Base-by-base conservation (phyloP, 2,113 vertebrate genomes). In the Psilopsiagon aymara region DNA sequence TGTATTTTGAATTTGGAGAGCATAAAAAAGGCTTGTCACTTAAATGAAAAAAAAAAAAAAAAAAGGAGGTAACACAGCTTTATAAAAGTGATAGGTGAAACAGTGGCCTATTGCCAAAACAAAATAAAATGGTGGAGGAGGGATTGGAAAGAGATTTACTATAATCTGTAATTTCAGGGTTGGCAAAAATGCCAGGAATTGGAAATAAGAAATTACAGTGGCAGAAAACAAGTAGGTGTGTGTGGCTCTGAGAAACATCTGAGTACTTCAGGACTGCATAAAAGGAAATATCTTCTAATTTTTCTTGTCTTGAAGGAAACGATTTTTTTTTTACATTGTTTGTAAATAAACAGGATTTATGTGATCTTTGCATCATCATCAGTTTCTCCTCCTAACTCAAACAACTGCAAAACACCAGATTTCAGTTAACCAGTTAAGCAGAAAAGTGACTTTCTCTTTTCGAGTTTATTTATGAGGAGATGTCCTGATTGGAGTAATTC, bases 101-200 rank as follows among this genome's bases (percentile, higher is more conserved):
- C 76, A 73, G 18, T 31, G n/a, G 55, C 41, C 63, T 77, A 25
- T 83, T 81, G 60, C 70, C 70, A 95, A 87, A 87, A 66, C 19
- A 53, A 90, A 91, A 70, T 41, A 81, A 83, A 62, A 71, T 10
- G 53, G 46, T 62, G 69, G 82, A 73, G 49, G 29, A 90, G 46
- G 78, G 87, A 53, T 8, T 86, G 41, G 66, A 73, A 93, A 90
- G 59, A 44, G 27, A 52, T 85, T 69, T 90, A 55, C 57, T 80
- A 44, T 69, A 90, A 90, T 73, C 43, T 87, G 17, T 93, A 85
- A 92, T 90, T 94, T 93, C 82, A 73, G 14, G 14, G 24, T 52
- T 85, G 44, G 62, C 43, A 85, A 79, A 86, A 94, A 71, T 76
- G 49, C 29, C 29, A 73, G 75, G 46, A 86, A 78, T 28, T 66